phyloP scores from a whole-genome alignment of 1,140 invertebrate species.

The Drosophila orosa region DNA sequence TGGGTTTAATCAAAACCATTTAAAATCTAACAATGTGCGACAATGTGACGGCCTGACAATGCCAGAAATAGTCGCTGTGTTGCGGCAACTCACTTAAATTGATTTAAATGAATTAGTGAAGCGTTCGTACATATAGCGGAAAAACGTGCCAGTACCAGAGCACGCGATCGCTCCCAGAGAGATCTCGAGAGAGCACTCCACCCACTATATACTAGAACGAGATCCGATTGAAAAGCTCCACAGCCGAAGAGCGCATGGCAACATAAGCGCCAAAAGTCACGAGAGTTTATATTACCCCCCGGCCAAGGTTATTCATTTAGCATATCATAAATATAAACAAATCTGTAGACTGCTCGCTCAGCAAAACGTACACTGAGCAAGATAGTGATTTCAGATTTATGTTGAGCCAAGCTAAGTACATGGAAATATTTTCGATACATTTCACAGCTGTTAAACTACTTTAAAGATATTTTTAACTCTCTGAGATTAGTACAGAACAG shows the following conservation, averaged over 20 bases:
- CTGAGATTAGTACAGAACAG: too few relatives aligned
- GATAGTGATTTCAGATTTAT: background rate
- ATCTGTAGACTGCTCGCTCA: conserved; percentile 20
- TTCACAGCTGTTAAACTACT: too few relatives aligned
- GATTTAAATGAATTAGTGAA: conserved; percentile 76
- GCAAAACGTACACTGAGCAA: conserved; percentile 16
- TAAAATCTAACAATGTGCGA: conserved; percentile 57
- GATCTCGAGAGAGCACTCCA: background rate
- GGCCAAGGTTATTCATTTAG: conserved; percentile 63
- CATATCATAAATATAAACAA: conserved; percentile 48
- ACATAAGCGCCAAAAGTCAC: conserved; percentile 66
- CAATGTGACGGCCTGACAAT: conserved; percentile 42
- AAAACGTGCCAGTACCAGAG: conserved; percentile 58
- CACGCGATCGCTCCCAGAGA: conserved; percentile 56
- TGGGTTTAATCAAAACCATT: conserved; percentile 70
- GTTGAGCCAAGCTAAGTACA: background rate
- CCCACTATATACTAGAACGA: conserved; percentile 18
- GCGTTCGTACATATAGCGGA: conserved; percentile 21
- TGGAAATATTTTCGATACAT: background rate
- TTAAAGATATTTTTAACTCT: background rate
- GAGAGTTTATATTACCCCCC: conserved; percentile 61
- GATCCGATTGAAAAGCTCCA: conserved; percentile 49
- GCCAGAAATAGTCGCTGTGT: conserved; percentile 61
- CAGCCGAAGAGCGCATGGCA: conserved; percentile 32
- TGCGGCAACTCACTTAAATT: conserved; percentile 62